These are phyloP conservation scores for Micromys minutus DNA, from an alignment of 2,113 vertebrate genomes.

Conservation along the genomic window DNA sequence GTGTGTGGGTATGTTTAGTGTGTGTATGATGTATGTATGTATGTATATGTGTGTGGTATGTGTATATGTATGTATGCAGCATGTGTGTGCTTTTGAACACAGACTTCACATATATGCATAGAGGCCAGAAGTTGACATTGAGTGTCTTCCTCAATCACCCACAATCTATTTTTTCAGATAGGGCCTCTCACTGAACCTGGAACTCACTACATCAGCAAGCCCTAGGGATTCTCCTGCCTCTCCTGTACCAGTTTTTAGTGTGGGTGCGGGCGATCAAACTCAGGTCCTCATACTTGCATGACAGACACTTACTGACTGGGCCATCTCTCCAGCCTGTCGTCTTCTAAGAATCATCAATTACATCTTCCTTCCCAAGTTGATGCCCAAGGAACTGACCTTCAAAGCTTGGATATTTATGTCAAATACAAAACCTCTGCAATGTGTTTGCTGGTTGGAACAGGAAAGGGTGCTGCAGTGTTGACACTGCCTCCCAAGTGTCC, in stretches of 20 bases:
- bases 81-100: not conserved
- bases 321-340: not conserved
- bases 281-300: no score
- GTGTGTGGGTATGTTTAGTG: not conserved
- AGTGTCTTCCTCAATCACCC: not conserved
- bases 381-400: not conserved
- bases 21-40: not conserved
- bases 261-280: not conserved
- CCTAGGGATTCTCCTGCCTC: not conserved
- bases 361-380: not conserved
- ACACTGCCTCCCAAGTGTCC: not conserved
- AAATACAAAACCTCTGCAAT: not conserved
- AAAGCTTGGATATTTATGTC: not conserved
- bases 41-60: not conserved
- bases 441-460: not conserved
- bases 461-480: rapidly evolving
- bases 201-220: not conserved
- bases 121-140: not conserved
- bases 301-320: not conserved
- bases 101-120: not conserved
- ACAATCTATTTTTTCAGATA: not conserved
- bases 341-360: rapidly evolving
- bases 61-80: no score
- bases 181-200: no score
- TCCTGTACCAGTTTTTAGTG: not conserved